Evolutionary conservation across 2,113 vertebrate species (phyloP).

Genomic region (Hippotragus niger): DNA sequence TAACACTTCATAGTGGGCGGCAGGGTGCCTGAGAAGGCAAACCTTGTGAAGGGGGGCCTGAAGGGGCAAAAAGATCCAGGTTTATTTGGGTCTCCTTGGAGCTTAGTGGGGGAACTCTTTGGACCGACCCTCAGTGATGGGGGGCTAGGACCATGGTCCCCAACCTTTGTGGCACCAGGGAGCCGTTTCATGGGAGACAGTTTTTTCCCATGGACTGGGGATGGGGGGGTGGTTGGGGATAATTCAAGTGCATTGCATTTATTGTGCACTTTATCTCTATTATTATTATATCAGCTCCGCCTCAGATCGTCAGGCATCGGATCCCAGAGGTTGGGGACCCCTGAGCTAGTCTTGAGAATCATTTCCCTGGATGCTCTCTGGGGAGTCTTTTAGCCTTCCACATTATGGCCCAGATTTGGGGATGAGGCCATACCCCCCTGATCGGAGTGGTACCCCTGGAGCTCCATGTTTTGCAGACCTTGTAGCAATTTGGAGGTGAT

Average conservation of each 20-base stretch:
- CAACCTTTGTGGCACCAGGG: background rate
- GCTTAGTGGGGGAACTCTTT: no score
- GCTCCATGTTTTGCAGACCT: background rate
- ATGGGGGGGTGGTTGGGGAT: no score
- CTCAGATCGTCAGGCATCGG: background rate
- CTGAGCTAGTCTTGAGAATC: background rate
- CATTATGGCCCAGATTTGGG: background rate
- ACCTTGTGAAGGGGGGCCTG: background rate
- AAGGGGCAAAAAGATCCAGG: background rate
- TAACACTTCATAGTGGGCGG: background rate
- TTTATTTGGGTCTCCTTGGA: background rate
- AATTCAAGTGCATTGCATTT: background rate
- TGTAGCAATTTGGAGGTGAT: background rate
- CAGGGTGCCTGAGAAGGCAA: no score
- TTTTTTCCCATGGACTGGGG: background rate
- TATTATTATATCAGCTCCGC: background rate
- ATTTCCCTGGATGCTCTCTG: background rate
- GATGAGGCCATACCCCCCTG: background rate
- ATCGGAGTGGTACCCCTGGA: background rate
- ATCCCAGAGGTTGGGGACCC: background rate
- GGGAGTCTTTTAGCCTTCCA: background rate
- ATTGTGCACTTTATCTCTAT: background rate
- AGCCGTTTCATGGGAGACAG: background rate
- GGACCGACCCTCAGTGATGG: background rate
- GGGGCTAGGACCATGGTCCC: background rate